These are phyloP conservation scores for Crotalus viridis DNA, from an alignment of 2,113 vertebrate species.

Conservation along the genomic window DNA sequence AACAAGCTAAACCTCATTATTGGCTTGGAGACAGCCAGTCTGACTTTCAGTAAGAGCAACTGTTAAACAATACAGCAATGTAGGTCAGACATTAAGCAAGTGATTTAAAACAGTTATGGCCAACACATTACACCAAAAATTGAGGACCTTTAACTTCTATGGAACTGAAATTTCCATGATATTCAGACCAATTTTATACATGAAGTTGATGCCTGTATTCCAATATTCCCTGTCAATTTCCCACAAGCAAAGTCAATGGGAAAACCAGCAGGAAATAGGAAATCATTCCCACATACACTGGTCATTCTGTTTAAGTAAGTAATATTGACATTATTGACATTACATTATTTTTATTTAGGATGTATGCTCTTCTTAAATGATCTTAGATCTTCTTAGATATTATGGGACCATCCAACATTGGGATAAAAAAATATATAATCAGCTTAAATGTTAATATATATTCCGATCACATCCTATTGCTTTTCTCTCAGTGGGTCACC, in stretches of 20 bases:
- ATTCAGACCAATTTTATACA: not conserved
- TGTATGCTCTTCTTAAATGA: not conserved
- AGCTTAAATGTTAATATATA: not conserved
- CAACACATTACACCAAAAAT: not conserved
- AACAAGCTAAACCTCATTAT: too few species aligned
- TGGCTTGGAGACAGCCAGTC: too few species aligned
- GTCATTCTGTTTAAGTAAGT: not conserved
- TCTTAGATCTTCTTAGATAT: not conserved
- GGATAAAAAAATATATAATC: not conserved
- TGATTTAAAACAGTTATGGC: too few species aligned
- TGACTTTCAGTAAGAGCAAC: too few species aligned
- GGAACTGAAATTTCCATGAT: not conserved
- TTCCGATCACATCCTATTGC: too few species aligned
- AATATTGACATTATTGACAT: not conserved
- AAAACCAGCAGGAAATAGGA: not conserved
- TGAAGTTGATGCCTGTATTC: not conserved
- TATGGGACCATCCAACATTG: not conserved
- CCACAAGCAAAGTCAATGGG: not conserved
- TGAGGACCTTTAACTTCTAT: not conserved
- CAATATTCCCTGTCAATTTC: not conserved
- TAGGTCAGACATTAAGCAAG: too few species aligned
- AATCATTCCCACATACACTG: not conserved
- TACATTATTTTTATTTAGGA: not conserved
- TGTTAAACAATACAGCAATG: too few species aligned
- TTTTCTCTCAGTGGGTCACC: not conserved